These are phyloP conservation scores for Catharus minimus DNA, from an alignment of 2,113 vertebrate species.

Conservation along the genomic window DNA sequence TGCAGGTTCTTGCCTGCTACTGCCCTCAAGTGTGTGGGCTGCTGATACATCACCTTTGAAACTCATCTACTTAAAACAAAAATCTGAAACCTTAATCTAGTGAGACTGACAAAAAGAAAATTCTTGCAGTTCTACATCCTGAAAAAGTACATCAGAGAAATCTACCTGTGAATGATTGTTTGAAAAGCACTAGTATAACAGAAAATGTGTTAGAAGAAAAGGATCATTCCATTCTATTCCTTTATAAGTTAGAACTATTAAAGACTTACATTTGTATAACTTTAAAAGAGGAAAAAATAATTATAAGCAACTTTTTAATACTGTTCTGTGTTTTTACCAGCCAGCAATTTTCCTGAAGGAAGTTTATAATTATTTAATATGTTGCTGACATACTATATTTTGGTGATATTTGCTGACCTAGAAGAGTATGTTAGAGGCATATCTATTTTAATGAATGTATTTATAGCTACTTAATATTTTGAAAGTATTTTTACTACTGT, in stretches of 20 bases:
- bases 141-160: neutral
- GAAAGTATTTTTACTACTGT: neutral
- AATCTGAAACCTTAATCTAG: neutral
- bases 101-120: neutral
- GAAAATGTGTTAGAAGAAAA: neutral
- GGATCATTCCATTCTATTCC: neutral
- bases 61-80: neutral
- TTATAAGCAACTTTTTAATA: neutral
- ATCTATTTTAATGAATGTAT: neutral
- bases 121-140: neutral
- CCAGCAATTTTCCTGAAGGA: neutral
- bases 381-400: neutral
- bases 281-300: neutral
- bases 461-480: neutral
- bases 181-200: neutral
- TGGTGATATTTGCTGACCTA: neutral
- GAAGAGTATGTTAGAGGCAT: neutral
- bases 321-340: neutral
- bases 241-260: neutral
- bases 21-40: neutral
- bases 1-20: neutral
- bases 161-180: neutral
- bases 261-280: neutral
- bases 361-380: neutral
- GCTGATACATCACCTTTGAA: neutral